Conservation (phyloP, 2,113 vertebrate species). For the Tympanuchus pallidicinctus region DNA sequence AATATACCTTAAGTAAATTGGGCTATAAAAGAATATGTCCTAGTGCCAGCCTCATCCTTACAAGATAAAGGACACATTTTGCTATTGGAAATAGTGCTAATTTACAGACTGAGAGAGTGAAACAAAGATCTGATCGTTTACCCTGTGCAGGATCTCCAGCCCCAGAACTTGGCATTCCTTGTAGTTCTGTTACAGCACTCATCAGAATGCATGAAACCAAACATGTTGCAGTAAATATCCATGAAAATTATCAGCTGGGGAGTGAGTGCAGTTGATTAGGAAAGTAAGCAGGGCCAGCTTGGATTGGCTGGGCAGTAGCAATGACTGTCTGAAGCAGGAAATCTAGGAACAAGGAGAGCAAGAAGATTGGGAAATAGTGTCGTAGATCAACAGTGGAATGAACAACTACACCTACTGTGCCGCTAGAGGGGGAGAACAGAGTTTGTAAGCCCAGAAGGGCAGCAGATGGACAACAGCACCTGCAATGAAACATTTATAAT, state of each 20-base stretch:
- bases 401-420: fast-evolving
- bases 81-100: neutral
- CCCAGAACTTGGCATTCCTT: too few relatives aligned
- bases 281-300: neutral
- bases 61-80: neutral
- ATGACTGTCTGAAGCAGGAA: neutral
- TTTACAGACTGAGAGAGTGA: neutral
- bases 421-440: neutral
- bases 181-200: neutral
- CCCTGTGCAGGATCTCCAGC: fast-evolving
- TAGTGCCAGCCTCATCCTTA: neutral
- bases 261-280: neutral
- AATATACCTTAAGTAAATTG: neutral
- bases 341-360: neutral
- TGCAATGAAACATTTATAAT: neutral
- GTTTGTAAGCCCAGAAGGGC: neutral
- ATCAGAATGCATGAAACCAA: neutral
- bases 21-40: neutral
- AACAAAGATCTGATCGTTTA: neutral
- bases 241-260: neutral
- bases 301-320: neutral
- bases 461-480: neutral
- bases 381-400: neutral
- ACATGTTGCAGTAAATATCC: neutral
- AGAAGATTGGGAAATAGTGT: neutral